These are phyloP conservation scores for Darwinula stevensoni DNA, from an alignment of 2,888 invertebrate genomes.

Conservation along the genomic window DNA sequence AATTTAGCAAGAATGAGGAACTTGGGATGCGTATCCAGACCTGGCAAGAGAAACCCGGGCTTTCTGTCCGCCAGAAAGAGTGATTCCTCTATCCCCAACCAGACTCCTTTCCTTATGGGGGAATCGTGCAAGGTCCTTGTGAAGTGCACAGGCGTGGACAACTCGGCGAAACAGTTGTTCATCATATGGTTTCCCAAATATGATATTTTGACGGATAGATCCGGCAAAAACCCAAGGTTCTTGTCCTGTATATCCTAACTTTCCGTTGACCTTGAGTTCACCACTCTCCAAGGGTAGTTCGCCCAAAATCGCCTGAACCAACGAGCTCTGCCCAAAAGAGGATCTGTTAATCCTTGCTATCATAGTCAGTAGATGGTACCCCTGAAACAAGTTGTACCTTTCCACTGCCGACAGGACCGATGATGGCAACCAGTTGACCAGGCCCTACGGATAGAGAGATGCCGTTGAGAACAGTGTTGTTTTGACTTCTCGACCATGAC, in stretches of 20 bases:
- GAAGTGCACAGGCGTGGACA: constrained; percentile 15
- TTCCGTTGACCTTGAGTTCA: constrained; percentile 27
- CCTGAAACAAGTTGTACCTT: constrained; percentile 9
- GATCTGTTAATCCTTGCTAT: too few relatives aligned
- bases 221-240: constrained; percentile 43
- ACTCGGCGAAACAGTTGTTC: constrained; percentile 18
- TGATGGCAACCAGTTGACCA: constrained; percentile 16
- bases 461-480: constrained; percentile 11
- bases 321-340: constrained; percentile 12
- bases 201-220: constrained; percentile 64
- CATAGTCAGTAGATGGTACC: too few relatives aligned
- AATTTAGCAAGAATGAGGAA: too few relatives aligned
- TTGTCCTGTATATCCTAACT: constrained; percentile 28
- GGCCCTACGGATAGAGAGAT: constrained; percentile 15
- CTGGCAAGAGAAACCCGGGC: constrained; percentile 22
- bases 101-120: constrained; percentile 20
- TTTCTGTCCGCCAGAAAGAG: constrained; percentile 23
- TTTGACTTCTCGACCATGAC: too few relatives aligned
- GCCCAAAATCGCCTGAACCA: constrained; percentile 34
- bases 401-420: constrained; percentile 19
- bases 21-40: constrained; percentile 12
- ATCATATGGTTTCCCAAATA: constrained; percentile 44
- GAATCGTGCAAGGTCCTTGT: constrained; percentile 19
- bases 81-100: constrained; percentile 25
- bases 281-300: constrained; percentile 34